Percentiles rank a stretch among this genome's conserved stretches.
These are phyloP conservation scores for Sceloporus undulatus DNA, from an alignment of 2,113 vertebrate genomes.

Conservation along the genomic window DNA sequence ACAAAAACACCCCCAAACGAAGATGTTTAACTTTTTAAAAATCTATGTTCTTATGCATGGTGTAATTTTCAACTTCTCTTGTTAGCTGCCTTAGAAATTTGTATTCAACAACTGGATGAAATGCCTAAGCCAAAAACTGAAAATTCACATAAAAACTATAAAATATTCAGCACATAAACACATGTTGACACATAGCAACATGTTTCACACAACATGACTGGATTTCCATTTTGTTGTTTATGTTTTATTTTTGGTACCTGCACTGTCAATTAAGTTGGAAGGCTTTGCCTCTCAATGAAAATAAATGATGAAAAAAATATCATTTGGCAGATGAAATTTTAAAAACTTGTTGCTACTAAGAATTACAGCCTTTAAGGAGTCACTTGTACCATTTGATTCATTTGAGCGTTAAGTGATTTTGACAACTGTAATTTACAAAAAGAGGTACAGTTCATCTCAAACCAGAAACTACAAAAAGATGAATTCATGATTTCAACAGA, in stretches of 20 bases:
- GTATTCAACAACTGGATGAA: background rate
- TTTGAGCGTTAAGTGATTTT: background rate
- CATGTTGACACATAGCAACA: background rate
- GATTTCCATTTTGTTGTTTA: too few species aligned
- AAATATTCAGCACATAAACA: background rate
- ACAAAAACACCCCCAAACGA: background rate
- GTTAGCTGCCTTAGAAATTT: background rate
- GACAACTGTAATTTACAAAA: background rate
- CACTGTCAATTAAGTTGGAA: too few species aligned
- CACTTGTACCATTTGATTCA: background rate
- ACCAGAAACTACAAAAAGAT: background rate
- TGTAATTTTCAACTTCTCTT: too few species aligned
- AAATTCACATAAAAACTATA: background rate
- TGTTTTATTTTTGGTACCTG: too few species aligned
- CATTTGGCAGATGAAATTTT: too few species aligned
- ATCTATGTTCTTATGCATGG: too few species aligned
- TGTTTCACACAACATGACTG: background rate
- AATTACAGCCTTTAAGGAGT: background rate
- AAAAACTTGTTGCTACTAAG: background rate
- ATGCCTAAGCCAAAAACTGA: background rate
- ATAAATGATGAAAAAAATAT: too few species aligned
- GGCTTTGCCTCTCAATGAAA: too few species aligned
- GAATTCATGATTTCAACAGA: background rate
- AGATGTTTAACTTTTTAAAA: constrained; percentile 1
- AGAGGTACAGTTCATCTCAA: background rate